phyloP scores from a whole-genome alignment of 64 coral and sea anemone species.

The Pachyseris speciosa region DNA sequence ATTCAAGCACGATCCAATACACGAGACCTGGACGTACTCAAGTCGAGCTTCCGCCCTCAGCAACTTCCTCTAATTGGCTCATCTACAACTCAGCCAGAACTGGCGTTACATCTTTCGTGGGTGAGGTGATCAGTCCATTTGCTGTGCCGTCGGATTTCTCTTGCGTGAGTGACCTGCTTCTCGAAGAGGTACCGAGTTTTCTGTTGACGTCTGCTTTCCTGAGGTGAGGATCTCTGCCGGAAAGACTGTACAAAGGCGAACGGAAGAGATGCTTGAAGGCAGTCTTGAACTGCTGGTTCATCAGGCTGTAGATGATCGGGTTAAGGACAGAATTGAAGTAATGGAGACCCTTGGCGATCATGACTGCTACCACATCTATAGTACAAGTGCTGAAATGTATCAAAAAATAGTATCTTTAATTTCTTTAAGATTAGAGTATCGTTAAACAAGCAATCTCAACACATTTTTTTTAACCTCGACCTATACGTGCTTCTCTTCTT shows the following conservation, averaged over 20 bases:
- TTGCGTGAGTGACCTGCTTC: not conserved
- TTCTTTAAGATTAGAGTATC: no score
- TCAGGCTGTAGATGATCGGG: constrained; percentile 68
- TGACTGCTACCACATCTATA: constrained; percentile 33
- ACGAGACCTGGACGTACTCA: no score
- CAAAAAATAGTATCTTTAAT: not conserved
- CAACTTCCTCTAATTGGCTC: no score
- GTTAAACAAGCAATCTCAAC: no score
- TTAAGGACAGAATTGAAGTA: constrained; percentile 71
- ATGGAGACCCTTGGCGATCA: constrained; percentile 75
- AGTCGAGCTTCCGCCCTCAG: no score
- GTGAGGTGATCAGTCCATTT: not conserved
- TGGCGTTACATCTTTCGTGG: not conserved
- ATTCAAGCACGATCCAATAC: no score
- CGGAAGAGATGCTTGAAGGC: constrained; percentile 60
- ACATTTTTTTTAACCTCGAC: no score
- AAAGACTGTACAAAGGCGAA: not conserved
- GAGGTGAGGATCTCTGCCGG: not conserved
- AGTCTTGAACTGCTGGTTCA: constrained; percentile 77
- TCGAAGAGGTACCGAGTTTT: not conserved
- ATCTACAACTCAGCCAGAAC: no score
- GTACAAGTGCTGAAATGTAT: not conserved
- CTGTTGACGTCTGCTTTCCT: not conserved
- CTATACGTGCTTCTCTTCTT: no score
- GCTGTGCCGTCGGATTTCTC: not conserved